These are phyloP conservation scores for Nemurella pictetii DNA, from an alignment of 2,888 invertebrate species.

Conservation along the genomic window DNA sequence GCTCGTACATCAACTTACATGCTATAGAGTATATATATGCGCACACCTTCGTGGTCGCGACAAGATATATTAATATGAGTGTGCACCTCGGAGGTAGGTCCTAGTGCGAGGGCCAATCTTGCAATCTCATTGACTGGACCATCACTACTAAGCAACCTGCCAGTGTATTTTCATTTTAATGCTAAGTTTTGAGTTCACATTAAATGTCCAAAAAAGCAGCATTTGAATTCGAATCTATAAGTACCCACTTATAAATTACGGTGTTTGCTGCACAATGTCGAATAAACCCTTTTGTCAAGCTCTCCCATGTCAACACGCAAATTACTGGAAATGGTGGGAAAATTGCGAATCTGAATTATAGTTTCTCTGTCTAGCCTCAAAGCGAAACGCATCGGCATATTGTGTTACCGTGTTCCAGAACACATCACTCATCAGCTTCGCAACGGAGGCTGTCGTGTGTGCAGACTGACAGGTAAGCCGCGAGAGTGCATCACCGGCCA, in stretches of 20 bases:
- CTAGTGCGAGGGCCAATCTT: not conserved
- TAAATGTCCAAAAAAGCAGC: no score
- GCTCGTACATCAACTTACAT: conserved; percentile 14
- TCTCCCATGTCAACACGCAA: not conserved
- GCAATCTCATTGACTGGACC: not conserved
- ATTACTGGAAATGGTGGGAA: not conserved
- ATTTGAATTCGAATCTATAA: no score
- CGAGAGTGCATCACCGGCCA: not conserved
- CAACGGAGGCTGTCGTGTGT: not conserved
- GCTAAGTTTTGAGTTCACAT: no score
- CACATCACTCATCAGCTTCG: not conserved
- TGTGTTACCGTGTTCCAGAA: not conserved
- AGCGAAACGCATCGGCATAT: not conserved
- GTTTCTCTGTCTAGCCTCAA: not conserved
- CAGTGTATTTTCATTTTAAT: no score
- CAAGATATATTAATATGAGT: not conserved
- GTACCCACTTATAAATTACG: no score
- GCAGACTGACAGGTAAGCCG: not conserved
- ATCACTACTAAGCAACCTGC: not conserved
- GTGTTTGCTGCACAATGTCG: not conserved
- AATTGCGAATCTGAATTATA: not conserved
- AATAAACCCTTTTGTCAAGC: not conserved
- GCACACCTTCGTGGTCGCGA: not conserved
- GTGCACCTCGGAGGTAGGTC: not conserved
- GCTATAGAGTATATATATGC: not conserved